Base-by-base conservation (phyloP, 2,797 vertebrate genomes). In the Oreochromis mossambicus region DNA sequence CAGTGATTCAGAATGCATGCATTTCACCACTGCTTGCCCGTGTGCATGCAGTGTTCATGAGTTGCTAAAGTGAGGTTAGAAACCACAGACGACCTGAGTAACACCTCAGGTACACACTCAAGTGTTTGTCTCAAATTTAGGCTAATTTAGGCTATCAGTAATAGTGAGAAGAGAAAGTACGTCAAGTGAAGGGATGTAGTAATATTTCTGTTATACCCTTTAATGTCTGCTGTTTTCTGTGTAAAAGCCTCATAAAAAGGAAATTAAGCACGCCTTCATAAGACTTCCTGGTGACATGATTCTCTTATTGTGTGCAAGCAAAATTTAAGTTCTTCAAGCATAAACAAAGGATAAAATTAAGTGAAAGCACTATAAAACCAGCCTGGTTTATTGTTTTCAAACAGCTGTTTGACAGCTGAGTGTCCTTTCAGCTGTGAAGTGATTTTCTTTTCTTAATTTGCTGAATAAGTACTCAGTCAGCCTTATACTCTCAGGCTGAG, bases 361-460 rank as follows among this genome's bases (percentile, higher is more conserved):
- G 48, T 52, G 29, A 85, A 52, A 48, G 34, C 43, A 78, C 21
- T 78, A 12, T 78, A 61, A 81, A 50, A 50, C 46, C 17, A 29
- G 63, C 34, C 19, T 15, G 24, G 82, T 87, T 88, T 8, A 77
- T 48, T 34, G 41, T 54, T 77, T 78, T 66, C 34, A 80, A 79
- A 38, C 63, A 61, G 29, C 54, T 91, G 56, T 68, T 6, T 26
- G 66, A 32, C 14, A 4, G 63, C 83, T 81, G 7, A 3, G 8
- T 84, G 32, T 86, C 73, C 86, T 84, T 86, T 24, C 75, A 88
- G 83, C 76, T 80, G 85, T 6, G 84, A 83, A 78, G 46, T 51
- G 43, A 85, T 84, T 80, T 82, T 84, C 48, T 89, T 66, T 84
- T 91, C 83, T 88, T 80, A 87, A 78, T 85, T 85, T 77, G 19